phyloP scores from a whole-genome alignment of 2,113 vertebrate species.

The Chloropsis cyanopogon region DNA sequence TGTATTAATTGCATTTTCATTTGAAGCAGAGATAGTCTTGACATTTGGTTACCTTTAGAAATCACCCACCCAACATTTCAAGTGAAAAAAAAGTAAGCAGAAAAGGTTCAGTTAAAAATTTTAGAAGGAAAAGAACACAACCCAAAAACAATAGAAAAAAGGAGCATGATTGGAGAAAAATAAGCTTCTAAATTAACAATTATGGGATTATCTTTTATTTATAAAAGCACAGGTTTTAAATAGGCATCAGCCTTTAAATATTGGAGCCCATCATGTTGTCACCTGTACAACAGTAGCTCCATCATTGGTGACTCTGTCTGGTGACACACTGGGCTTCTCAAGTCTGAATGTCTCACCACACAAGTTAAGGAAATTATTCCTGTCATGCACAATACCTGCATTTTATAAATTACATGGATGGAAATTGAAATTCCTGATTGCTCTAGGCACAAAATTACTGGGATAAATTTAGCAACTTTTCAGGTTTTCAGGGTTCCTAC shows the following conservation, averaged over 20 bases:
- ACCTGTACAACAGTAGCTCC: accelerated
- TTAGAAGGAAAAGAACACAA: not conserved
- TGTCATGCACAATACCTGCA: not conserved
- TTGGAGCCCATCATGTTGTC: not conserved
- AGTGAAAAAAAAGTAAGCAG: not conserved
- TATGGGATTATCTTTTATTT: not conserved
- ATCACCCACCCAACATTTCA: not conserved
- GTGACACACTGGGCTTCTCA: not conserved
- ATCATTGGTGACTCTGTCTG: not conserved
- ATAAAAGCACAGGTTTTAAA: not conserved
- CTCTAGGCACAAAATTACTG: not conserved
- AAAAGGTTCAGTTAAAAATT: not conserved
- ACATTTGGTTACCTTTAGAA: not conserved
- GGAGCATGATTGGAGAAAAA: not conserved
- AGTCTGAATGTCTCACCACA: not conserved
- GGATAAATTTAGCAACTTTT: not conserved
- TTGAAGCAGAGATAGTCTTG: not conserved
- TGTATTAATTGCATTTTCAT: not conserved
- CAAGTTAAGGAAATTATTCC: not conserved
- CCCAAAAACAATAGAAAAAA: not conserved
- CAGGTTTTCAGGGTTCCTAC: not conserved
- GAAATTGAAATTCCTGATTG: not conserved
- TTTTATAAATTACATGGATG: not conserved
- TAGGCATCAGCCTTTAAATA: not conserved
- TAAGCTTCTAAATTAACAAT: not conserved